Evolutionary conservation across 2,113 vertebrate genomes (phyloP).

Genomic region (Tretioscincus oriximinensis): DNA sequence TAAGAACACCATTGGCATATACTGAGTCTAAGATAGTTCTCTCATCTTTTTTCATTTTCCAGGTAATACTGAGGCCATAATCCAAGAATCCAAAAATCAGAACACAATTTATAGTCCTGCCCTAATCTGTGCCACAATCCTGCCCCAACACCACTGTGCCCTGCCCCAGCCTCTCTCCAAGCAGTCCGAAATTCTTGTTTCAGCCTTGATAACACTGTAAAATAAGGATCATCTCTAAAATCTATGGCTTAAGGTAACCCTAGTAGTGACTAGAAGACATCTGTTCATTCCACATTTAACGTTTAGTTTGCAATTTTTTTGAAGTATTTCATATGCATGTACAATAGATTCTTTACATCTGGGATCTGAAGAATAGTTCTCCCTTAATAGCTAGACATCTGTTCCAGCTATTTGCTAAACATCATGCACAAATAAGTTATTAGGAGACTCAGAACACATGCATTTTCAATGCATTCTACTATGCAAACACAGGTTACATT

Average conservation of each 20-base stretch:
- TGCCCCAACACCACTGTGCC: no score
- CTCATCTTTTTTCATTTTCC: neutral
- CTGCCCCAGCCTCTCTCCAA: no score
- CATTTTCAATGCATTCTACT: neutral
- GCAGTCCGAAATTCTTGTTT: no score
- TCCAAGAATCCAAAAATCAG: no score
- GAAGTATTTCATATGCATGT: neutral
- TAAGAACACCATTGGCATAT: neutral
- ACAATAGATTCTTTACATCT: neutral
- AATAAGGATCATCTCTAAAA: no score
- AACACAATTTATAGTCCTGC: no score
- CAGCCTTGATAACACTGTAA: no score
- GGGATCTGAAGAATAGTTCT: neutral
- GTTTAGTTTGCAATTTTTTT: neutral
- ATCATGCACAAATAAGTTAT: neutral
- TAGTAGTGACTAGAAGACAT: neutral
- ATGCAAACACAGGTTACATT: neutral
- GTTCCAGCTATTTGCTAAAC: neutral
- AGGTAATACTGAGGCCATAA: neutral
- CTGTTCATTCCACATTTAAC: neutral
- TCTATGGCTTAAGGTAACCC: no score
- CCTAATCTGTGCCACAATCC: no score
- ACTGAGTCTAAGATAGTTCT: neutral
- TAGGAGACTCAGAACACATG: slow-evolving; percentile 6
- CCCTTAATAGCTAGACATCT: neutral